Evolutionary conservation across 1,140 invertebrate species (phyloP).

Genomic region (Drosophila insularis): DNA sequence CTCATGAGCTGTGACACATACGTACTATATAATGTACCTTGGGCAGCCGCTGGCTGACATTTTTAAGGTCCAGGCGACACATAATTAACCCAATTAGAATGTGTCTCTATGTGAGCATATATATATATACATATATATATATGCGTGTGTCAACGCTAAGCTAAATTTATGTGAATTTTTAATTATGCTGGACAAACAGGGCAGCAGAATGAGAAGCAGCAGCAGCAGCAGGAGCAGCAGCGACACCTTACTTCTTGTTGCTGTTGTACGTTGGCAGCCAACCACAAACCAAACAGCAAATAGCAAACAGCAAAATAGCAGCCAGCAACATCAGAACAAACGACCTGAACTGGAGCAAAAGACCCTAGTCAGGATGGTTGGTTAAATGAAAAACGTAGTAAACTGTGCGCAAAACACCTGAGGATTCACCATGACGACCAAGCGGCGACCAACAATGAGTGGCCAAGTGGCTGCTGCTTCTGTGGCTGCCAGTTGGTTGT

Average conservation of each 20-base stretch:
- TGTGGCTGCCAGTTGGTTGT: conserved; percentile 16
- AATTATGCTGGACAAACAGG: conserved; percentile 67
- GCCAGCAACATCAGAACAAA: conserved; percentile 53
- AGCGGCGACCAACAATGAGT: conserved; percentile 70
- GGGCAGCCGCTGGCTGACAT: conserved; percentile 52
- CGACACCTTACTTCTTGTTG: conserved; percentile 37
- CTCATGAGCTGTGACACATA: conserved; percentile 29
- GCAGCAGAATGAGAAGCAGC: conserved; percentile 22
- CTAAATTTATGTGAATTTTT: conserved; percentile 82
- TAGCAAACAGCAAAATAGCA: conserved; percentile 21
- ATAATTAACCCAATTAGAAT: conserved; percentile 82
- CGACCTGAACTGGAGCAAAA: conserved; percentile 48
- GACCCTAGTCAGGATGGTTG: conserved; percentile 29
- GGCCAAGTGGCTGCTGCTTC: conserved; percentile 60
- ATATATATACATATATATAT: not conserved
- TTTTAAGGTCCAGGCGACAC: conserved; percentile 80
- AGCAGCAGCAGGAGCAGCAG: conserved; percentile 24
- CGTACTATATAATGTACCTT: not conserved
- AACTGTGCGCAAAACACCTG: conserved; percentile 81
- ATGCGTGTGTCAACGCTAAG: conserved; percentile 70
- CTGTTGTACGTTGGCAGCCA: conserved; percentile 55
- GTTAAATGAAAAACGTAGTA: conserved; percentile 81
- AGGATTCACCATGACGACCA: conserved; percentile 78
- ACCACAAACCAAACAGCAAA: conserved; percentile 68
- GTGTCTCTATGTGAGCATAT: conserved; percentile 25